Percentiles rank a stretch among this genome's conserved stretches.
Evolutionary conservation across 1,140 invertebrate species (phyloP).

Genomic region (Aphis craccivora): DNA sequence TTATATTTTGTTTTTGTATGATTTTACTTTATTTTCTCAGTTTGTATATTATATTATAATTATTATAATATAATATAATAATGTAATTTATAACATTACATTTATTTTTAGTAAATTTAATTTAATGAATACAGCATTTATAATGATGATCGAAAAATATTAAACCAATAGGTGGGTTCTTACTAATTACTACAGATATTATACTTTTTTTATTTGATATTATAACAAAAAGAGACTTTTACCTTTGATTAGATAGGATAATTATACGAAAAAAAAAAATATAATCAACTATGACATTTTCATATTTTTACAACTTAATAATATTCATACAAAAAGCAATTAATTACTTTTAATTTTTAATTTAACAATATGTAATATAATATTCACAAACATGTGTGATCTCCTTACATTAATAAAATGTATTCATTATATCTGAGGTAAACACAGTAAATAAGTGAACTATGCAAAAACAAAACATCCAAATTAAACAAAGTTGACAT

Average conservation of each 20-base stretch:
- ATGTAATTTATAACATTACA: not conserved
- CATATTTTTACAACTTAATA: constrained; percentile 5
- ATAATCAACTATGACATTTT: not conserved
- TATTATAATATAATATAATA: too few relatives aligned
- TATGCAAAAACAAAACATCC: not conserved
- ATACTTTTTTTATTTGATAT: not conserved
- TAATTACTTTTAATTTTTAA: not conserved
- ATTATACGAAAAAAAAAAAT: not conserved
- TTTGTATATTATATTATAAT: not conserved
- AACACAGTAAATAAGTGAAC: not conserved
- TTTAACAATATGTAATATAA: not conserved
- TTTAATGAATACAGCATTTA: not conserved
- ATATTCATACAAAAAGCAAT: constrained; percentile 14
- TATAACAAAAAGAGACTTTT: not conserved
- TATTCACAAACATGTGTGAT: not conserved
- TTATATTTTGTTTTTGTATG: not conserved
- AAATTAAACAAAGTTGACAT: not conserved
- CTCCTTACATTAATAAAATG: not conserved
- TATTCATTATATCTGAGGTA: not conserved
- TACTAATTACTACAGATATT: not conserved
- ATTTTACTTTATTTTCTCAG: not conserved
- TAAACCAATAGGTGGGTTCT: too few relatives aligned
- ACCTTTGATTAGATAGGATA: not conserved
- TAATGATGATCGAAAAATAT: not conserved
- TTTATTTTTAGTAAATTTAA: not conserved